Base-by-base conservation (phyloP, 2,888 invertebrate genomes). In the Nomada fabriciana region DNA sequence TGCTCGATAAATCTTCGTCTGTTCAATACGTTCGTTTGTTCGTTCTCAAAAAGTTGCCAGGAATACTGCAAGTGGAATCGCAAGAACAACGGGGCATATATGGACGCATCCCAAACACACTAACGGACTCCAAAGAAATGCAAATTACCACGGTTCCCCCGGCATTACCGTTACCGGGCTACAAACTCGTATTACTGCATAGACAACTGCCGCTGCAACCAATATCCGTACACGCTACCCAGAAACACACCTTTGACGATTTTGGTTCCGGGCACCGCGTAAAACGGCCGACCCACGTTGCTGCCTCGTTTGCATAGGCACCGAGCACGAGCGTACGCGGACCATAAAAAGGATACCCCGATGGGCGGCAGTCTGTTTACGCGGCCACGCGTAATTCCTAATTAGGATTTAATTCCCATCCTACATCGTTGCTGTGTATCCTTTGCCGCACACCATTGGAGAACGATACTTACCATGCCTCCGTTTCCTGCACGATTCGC, bases 151-250 rank as follows among this genome's bases (percentile, higher is more conserved):
- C 36, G 36, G 63, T 73, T 53, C 52, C 68, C 53, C 10, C 43
- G 36, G 57, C 55, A 82, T 76, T 60, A 84, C 86, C 76, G 84
- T 81, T 84, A 87, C 74, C 76, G 78, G 73, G 84, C 61, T 59
- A 64, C 47, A 15, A 15, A 53, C 60, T 76, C 71, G 73, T 78
- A 55, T 71, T 18, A 64, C 79, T 67, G 36, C 55, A 59, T n/a
- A 84, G 71, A 80, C 82, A 76, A 71, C 73, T 57, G 60, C n/a
- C 10, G 23, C 53, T 42, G 69, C 29, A 36, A 57, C 65, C 68
- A 43, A 50, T 68, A 77, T 11, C 9, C 77, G 82, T 13, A 15
- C n/a, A 29, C 10, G 53, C 23, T 20, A 69, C 11, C 25, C 20
- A 20, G 10, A 20, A 18, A 43, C 47, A 43, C 65, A 42, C 52